Percentiles rank a stretch among this genome's conserved stretches.
phyloP scores from a whole-genome alignment of 2,113 vertebrate species.

The Halichoerus grypus region DNA sequence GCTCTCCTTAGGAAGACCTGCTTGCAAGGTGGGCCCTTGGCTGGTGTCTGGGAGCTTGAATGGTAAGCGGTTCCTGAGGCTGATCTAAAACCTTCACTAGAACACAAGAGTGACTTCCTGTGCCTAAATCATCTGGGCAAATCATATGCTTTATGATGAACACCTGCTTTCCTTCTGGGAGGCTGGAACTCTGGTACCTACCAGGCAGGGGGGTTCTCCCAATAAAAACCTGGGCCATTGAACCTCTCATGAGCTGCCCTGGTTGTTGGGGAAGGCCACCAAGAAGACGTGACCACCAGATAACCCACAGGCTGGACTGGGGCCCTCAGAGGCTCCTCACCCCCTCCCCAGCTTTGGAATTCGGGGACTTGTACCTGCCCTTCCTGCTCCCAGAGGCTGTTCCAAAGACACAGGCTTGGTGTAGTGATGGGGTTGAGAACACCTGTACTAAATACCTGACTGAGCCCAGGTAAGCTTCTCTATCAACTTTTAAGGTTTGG shows the following conservation, averaged over 20 bases:
- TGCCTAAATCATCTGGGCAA: not conserved
- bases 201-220: not conserved
- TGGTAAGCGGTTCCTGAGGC: not conserved
- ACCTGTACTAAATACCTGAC: not conserved
- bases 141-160: not conserved
- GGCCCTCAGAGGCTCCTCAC: not conserved
- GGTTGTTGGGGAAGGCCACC: not conserved
- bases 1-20: not conserved
- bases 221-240: not conserved
- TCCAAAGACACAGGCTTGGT: too few relatives aligned
- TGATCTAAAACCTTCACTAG: not conserved
- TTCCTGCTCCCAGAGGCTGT: too few relatives aligned
- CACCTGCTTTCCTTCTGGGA: not conserved
- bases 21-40: not conserved
- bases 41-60: not conserved
- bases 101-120: not conserved
- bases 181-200: not conserved
- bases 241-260: not conserved
- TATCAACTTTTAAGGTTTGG: too few relatives aligned
- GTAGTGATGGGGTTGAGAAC: not conserved
- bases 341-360: not conserved
- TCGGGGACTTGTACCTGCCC: too few relatives aligned
- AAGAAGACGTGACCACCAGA: not conserved
- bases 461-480: not conserved
- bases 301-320: not conserved